Percentiles rank a stretch among this genome's conserved stretches.
phyloP scores from a whole-genome alignment of 2,888 invertebrate species.

The Athetis lepigone region DNA sequence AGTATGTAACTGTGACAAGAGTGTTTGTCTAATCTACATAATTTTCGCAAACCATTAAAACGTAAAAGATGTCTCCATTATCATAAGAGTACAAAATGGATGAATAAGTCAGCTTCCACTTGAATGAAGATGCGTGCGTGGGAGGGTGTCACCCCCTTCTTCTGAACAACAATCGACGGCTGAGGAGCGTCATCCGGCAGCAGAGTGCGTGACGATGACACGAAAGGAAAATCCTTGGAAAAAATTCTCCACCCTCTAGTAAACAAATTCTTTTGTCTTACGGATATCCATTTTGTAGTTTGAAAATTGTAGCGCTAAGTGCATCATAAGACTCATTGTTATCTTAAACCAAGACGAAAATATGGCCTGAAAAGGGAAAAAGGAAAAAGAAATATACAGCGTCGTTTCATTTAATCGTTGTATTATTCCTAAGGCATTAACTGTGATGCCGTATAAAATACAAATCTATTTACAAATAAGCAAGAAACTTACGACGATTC shows the following conservation, averaged over 20 bases:
- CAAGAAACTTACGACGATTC: constrained; percentile 3
- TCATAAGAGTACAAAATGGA: constrained; percentile 54
- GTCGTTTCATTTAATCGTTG: constrained; percentile 25
- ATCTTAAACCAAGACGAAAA: constrained; percentile 26
- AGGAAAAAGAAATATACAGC: constrained; percentile 6
- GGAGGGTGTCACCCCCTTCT: constrained; percentile 87
- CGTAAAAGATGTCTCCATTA: constrained; percentile 44
- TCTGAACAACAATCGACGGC: constrained; percentile 80
- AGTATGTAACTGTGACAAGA: constrained; percentile 39
- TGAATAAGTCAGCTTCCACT: constrained; percentile 80
- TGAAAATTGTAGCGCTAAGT: constrained; percentile 41
- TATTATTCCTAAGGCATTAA: constrained; percentile 28
- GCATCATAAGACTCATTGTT: constrained; percentile 28
- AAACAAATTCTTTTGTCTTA: constrained; percentile 52
- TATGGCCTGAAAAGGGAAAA: constrained; percentile 16
- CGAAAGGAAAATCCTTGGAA: constrained; percentile 66
- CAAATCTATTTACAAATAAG: constrained; percentile 16
- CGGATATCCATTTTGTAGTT: constrained; percentile 42
- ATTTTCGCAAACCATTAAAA: constrained; percentile 52
- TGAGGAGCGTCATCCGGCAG: constrained; percentile 79
- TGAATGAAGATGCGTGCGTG: constrained; percentile 82
- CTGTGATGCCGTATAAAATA: constrained; percentile 21
- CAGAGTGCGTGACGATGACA: constrained; percentile 73
- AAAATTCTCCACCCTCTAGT: constrained; percentile 55
- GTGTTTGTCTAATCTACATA: constrained; percentile 41